Evolutionary conservation across 2,888 invertebrate species (phyloP), one percentile per base, ranked within the genome.

Genomic region (Hemithea aestivaria): DNA sequence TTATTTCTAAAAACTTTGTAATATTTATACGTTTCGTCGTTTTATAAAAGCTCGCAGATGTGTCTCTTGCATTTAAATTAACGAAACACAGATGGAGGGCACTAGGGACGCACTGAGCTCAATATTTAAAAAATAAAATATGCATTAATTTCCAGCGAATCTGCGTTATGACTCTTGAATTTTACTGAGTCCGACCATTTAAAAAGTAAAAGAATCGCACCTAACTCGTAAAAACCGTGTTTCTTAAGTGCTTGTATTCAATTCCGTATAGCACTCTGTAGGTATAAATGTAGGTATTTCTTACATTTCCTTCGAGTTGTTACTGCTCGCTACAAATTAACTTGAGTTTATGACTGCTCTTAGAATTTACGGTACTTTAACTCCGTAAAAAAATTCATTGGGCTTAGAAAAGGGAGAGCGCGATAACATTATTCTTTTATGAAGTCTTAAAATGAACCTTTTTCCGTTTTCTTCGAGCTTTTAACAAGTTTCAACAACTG

Each of bases 271-370:
- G 24, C 24, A 29, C 28, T 34, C 25, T 26, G 35, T 40, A 31
- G 20, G n/a, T 35, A 40, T 34, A 40, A 40, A 32, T 23, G 30
- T 40, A 30, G 23, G 27, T 20, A 23, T 35, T 40, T 35, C 31
- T 35, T 26, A 34, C 40, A 8, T 35, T 39, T 35, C 29, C 22
- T 31, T 24, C 7, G 35, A 23, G 56, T 56, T 62, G 59, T 65
- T 59, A 58, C 60, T 56, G 56, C 62, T 51, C 62, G 60, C 61
- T 56, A 62, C 62, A 65, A 73, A 71, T 69, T 69, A 73, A 65
- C 62, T 56, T 54, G 54, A 53, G 53, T 63, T 66, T 62, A 64
- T 54, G 53, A 50, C 44, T 27, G 21, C 31, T 56, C 49, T 51
- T 48, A 50, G 48, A 51, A 48, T 53, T 52, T 53, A 51, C 36